phyloP scores from a whole-genome alignment of 2,888 invertebrate genomes.

The Apocheima hispidaria region DNA sequence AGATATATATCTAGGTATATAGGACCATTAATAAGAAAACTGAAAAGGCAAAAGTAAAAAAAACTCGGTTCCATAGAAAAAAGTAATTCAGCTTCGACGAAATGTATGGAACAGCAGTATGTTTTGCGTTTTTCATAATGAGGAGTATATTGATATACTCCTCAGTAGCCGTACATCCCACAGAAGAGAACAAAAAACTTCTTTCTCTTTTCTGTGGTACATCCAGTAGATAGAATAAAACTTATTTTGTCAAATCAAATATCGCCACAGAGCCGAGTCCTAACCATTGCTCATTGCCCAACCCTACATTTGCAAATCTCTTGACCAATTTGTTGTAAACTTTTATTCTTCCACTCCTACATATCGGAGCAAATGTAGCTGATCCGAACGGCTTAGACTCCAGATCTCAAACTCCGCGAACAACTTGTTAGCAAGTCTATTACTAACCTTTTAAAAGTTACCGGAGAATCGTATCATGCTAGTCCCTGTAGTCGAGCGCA shows the following conservation, averaged over 20 bases:
- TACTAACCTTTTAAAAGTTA: conserved; percentile 39
- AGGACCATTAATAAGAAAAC: no score
- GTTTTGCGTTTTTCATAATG: no score
- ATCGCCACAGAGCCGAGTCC: not conserved
- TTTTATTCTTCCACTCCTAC: conserved; percentile 12
- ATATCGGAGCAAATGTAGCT: conserved; percentile 24
- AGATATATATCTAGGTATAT: no score
- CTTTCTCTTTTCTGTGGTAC: no score
- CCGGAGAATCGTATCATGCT: conserved; percentile 29
- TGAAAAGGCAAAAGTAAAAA: no score
- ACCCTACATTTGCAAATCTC: conserved; percentile 5
- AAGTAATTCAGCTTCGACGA: no score
- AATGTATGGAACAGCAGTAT: no score
- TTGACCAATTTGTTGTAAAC: conserved; percentile 25
- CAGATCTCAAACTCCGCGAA: conserved; percentile 25
- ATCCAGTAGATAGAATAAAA: no score
- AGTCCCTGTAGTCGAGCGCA: conserved; percentile 32
- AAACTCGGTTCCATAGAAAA: no score
- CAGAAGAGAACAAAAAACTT: no score
- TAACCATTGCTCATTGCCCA: not conserved
- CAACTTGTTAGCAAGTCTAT: conserved; percentile 34
- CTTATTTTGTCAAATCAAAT: not conserved
- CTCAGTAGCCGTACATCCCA: no score
- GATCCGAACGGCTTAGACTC: conserved; percentile 25
- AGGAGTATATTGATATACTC: no score